Base-by-base conservation (phyloP, 2,888 invertebrate species). In the Hirtodrosophila alboralis region DNA sequence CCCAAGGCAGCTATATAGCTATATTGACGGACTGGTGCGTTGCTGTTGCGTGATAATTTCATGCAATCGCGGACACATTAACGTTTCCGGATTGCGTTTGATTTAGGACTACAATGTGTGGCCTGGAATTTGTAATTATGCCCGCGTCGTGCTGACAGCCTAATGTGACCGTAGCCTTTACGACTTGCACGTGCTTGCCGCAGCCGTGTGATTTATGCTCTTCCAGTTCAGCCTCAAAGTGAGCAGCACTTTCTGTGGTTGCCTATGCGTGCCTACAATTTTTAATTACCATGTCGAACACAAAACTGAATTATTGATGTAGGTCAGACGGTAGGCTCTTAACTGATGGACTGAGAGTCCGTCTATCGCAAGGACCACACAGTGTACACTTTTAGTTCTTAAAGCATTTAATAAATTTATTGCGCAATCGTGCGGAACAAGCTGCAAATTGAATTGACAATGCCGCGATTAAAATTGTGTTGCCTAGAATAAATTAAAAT, bases 71-170 rank as follows among this genome's bases (percentile, higher is more conserved):
- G 83, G 72, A 38, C 68, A 75, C 75, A 75, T 78, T 80, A 76
- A 67, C 57, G 81, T 77, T 80, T 80, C 72, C 76, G 77, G 58
- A 60, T 51, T 49, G 72, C 60, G 65, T 77, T 84, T 83, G 86
- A 83, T 83, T 80, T 84, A 86, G 71, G 61, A 41, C 52, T 51
- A 18, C 21, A 75, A 61, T 65, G 75, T 71, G 67, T 85, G 86
- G 84, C 43, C 41, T 40, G 68, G 86, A 79, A 81, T 81, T 71
- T 67, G 77, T 75, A 81, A 80, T 81, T 78, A 84, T 71, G 49
- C 57, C 53, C 43, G 31, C 47, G 30, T 37, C 33, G 31, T 62
- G 78, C 72, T 66, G 83, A 79, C 79, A 84, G 72, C 80, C 72
- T 71, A 81, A 79, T 75, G 71, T 56, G 48, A 45, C 33, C 61